Percentiles rank a stretch among this genome's conserved stretches.
These are phyloP conservation scores for Ammodytes marinus DNA, from an alignment of 2,113 vertebrate species.

Conservation along the genomic window DNA sequence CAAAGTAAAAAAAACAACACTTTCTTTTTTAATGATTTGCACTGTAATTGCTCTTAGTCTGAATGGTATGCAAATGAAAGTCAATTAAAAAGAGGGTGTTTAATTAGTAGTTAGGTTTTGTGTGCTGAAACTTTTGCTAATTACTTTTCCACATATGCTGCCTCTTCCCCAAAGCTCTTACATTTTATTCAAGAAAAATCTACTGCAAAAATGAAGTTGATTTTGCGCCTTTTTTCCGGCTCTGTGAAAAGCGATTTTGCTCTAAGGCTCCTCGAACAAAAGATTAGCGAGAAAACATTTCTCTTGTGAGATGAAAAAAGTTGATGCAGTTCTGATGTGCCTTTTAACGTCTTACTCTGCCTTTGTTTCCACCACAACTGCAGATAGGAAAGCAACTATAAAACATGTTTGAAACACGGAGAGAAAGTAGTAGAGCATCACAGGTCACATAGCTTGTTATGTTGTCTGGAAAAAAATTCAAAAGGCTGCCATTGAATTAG, in stretches of 20 bases:
- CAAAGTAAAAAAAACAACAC: neutral
- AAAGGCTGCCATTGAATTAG: constrained; percentile 38
- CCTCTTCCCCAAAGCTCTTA: constrained; percentile 84
- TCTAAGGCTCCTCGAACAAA: constrained; percentile 8
- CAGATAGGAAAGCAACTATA: neutral
- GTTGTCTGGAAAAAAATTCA: constrained; percentile 49
- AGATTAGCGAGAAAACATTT: constrained; percentile 12
- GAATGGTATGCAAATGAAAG: constrained; percentile 90
- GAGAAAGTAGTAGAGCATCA: constrained; percentile 5
- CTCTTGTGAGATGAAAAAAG: constrained; percentile 22
- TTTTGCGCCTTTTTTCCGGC: constrained; percentile 31
- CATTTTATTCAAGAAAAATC: constrained; percentile 73
- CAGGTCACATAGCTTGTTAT: constrained; percentile 37
- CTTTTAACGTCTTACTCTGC: neutral
- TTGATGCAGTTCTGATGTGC: constrained; percentile 7
- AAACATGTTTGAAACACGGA: neutral
- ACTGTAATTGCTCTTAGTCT: constrained; percentile 49
- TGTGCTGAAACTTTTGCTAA: constrained; percentile 89
- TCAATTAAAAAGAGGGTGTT: constrained; percentile 87
- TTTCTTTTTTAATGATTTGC: constrained; percentile 50
- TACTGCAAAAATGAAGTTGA: constrained; percentile 84
- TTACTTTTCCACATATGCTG: constrained; percentile 91
- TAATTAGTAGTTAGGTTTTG: constrained; percentile 91
- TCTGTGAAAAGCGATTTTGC: neutral
- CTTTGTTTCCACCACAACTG: constrained; percentile 27